A percentile compares a stretch with the other conserved stretches of the same genome.
These are phyloP conservation scores for Pollimyrus isidori DNA, from an alignment of 2,113 vertebrate species.

Conservation along the genomic window DNA sequence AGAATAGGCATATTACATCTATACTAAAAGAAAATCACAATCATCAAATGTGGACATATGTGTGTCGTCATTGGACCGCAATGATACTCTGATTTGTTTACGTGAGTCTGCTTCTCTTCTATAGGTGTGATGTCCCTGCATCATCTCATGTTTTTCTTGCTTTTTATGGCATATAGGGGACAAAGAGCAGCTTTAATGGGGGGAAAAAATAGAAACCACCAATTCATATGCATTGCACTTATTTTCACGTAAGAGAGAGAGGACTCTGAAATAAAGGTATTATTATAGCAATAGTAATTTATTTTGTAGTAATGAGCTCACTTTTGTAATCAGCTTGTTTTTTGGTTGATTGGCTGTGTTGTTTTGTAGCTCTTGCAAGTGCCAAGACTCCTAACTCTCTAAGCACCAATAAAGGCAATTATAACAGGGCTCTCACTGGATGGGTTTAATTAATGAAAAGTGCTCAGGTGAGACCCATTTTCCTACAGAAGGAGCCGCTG, in stretches of 20 bases:
- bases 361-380: constrained; percentile 17
- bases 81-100: not conserved
- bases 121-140: not conserved
- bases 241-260: constrained; percentile 20
- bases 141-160: not conserved
- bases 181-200: not conserved
- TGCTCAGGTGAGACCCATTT: constrained; percentile 28
- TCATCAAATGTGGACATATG: not conserved
- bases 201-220: not conserved
- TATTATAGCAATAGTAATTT: constrained; percentile 36
- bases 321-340: constrained; percentile 36
- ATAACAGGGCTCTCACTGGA: constrained; percentile 13
- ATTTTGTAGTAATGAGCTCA: constrained; percentile 29
- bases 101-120: not conserved
- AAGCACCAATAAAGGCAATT: constrained; percentile 24
- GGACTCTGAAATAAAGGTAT: constrained; percentile 27
- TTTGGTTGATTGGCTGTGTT: constrained; percentile 24
- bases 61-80: not conserved
- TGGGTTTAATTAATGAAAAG: constrained; percentile 27
- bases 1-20: not conserved
- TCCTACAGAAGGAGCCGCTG: not conserved
- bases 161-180: not conserved
- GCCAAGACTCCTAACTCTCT: constrained; percentile 9
- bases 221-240: constrained; percentile 21
- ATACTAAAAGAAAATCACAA: not conserved